phyloP scores from a whole-genome alignment of 2,797 vertebrate genomes.

The Ptychadena robeensis region DNA sequence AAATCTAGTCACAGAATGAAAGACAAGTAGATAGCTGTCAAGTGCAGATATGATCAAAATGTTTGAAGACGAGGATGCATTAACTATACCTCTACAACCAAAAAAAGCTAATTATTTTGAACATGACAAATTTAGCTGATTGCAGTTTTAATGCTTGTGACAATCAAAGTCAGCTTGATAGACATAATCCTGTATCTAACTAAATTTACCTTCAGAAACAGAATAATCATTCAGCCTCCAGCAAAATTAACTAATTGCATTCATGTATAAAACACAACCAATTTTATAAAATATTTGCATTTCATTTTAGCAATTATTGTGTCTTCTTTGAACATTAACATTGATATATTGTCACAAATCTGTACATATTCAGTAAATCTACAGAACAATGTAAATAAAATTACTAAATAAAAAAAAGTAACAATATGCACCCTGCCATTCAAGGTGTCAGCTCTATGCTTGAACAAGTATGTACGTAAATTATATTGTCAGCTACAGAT shows the following conservation, averaged over 20 bases:
- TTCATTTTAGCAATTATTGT: background rate
- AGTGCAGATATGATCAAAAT: constrained; percentile 17
- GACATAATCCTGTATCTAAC: constrained; percentile 1
- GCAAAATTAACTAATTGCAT: background rate
- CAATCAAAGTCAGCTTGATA: constrained; percentile 24
- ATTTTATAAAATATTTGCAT: background rate
- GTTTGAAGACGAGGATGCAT: background rate
- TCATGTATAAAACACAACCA: constrained; percentile 5
- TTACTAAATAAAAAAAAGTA: background rate
- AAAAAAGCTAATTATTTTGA: constrained; percentile 26
- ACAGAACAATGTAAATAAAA: background rate
- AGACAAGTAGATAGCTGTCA: constrained; percentile 7
- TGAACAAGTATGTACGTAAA: too few relatives aligned
- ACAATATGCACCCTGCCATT: too few relatives aligned
- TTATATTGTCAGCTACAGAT: too few relatives aligned
- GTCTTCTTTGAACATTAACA: background rate
- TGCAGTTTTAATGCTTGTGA: constrained; percentile 22
- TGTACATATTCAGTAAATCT: background rate
- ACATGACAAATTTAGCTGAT: constrained; percentile 12
- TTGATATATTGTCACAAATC: background rate
- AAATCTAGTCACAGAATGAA: background rate
- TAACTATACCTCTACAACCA: background rate
- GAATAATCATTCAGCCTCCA: background rate
- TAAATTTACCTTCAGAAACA: constrained; percentile 7
- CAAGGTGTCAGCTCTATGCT: too few relatives aligned